Conservation (phyloP, 2,113 vertebrate genomes). For the Trichechus manatus region DNA sequence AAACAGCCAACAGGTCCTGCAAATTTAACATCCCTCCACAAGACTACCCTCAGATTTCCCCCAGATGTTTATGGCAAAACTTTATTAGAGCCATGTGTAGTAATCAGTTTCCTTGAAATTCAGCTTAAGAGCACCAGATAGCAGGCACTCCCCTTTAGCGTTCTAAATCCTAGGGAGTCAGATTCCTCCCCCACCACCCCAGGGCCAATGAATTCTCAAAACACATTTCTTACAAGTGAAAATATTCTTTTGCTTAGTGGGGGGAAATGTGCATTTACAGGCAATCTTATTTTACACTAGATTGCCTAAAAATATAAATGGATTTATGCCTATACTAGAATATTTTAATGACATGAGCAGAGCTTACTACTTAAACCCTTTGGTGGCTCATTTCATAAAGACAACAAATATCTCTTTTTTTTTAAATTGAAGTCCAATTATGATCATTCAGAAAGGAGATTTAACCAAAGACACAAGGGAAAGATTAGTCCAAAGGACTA, state of each 20-base stretch:
- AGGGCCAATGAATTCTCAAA: background rate
- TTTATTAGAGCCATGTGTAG: background rate
- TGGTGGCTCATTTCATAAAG: background rate
- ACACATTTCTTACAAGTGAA: slow-evolving; percentile 18
- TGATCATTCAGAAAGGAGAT: background rate
- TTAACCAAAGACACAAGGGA: background rate
- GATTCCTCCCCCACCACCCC: background rate
- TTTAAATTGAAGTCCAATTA: background rate
- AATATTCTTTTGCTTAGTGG: background rate
- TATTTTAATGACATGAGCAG: background rate
- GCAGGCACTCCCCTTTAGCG: background rate
- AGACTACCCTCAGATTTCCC: slow-evolving; percentile 30
- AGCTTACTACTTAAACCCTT: slow-evolving; percentile 2
- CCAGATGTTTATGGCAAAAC: background rate
- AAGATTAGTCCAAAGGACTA: too few species aligned
- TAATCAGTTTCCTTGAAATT: background rate
- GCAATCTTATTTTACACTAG: background rate
- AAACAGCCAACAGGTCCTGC: background rate
- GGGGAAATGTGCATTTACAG: background rate
- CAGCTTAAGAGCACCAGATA: background rate
- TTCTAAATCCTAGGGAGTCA: background rate
- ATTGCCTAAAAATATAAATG: background rate
- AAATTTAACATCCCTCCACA: slow-evolving; percentile 51
- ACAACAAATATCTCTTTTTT: background rate
- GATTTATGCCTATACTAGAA: background rate